Base-by-base conservation (phyloP, 1,140 invertebrate species). In the Medauroidea extradentata region DNA sequence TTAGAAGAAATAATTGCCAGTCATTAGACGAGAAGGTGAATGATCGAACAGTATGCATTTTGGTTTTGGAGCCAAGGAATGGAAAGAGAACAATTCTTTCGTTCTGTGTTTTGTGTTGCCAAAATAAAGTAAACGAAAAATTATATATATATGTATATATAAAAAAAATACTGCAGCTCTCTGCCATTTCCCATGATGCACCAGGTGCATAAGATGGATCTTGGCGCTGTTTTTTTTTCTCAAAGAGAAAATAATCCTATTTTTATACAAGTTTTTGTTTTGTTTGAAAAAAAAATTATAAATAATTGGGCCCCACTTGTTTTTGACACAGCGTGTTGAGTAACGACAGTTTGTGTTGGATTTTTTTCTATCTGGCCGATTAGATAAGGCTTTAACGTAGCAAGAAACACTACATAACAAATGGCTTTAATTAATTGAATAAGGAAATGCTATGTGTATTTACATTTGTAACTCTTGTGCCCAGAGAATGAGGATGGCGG, bases 351-450 rank as follows among this genome's bases (percentile, higher is more conserved):
- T 39, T 23, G 25, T 57, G 55, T 48, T 57, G 48, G 48, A 25
- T 38, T 23, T 48, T 57, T 50, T 21, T 19, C 23, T 34, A 34
- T 34, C 19, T 13, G 55, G 25, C 55, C 16, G 44, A 34, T 34
- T 34, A 38, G 23, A 57, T 14, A 57, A 4, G 55, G 55, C 55
- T 57, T 56, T 57, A 57, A 57, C 55, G 39, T 57, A 57, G 55
- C 38, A 55, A 42, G 44, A 55, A 55, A 18, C 5, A 44, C 27
- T 43, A 57, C 24, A 54, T 54, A 54, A 54, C 53, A 3, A 54
- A 57, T 57, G 48, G 55, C 55, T 57, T 57, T 57, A 57, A 57
- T 57, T 57, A 57, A 57, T 57, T 50, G 34, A 34, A 34, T 50
- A 50, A 50, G 44, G 48, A 39, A 42, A 57, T 38, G 55, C 55